These are phyloP conservation scores for Alloplasta piceator DNA, from an alignment of 2,888 invertebrate species.

Conservation along the genomic window DNA sequence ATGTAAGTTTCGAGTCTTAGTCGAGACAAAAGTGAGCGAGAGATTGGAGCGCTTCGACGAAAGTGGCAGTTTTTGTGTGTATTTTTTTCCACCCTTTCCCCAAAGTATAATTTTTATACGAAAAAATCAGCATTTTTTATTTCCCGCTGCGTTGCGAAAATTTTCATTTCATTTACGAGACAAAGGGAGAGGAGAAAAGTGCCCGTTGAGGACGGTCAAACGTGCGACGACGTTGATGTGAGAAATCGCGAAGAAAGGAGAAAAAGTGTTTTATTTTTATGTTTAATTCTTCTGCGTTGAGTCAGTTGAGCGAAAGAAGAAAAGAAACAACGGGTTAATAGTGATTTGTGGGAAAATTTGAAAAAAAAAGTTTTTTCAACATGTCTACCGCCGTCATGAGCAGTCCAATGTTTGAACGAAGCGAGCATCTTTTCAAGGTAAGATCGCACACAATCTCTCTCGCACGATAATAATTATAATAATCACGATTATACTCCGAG, in stretches of 20 bases:
- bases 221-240: neutral
- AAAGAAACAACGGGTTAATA: conserved; percentile 13
- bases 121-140: neutral
- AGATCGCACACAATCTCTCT: conserved; percentile 62
- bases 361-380: conserved; percentile 74
- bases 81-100: neutral
- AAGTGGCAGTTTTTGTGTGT: conserved; percentile 77
- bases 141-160: conserved; percentile 23
- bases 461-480: neutral
- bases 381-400: conserved; percentile 93
- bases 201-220: neutral
- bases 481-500: conserved; percentile 7
- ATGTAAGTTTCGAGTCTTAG: neutral
- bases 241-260: neutral
- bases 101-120: too few species aligned
- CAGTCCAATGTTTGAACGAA: conserved; percentile 90
- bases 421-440: conserved; percentile 90
- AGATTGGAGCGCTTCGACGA: conserved; percentile 45
- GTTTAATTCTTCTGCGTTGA: too few species aligned
- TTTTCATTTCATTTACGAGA: neutral
- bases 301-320: too few species aligned
- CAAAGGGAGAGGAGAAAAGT: too few species aligned
- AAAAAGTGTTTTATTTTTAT: neutral
- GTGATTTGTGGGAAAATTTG: conserved; percentile 55
- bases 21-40: conserved; percentile 52